phyloP scores from a whole-genome alignment of 1,140 invertebrate genomes.

The Heliconius himera region DNA sequence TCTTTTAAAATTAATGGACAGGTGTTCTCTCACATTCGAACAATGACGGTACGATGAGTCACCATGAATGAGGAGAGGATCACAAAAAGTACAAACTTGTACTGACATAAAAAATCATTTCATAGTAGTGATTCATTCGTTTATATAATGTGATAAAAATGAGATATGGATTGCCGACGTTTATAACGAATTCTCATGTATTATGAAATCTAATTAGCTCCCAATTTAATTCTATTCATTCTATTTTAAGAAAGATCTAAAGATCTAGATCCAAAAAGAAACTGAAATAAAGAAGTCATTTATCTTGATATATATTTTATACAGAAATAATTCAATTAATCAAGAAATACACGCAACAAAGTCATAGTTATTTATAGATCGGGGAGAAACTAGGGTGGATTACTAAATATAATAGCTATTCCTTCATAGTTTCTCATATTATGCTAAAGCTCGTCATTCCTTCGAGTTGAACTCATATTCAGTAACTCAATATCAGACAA shows the following conservation, averaged over 20 bases:
- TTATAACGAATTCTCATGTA: too few relatives aligned
- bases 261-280: too few relatives aligned
- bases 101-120: background rate
- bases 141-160: background rate
- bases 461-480: slow-evolving; percentile 18
- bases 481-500: slow-evolving; percentile 43
- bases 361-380: too few relatives aligned
- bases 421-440: background rate
- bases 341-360: too few relatives aligned
- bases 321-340: too few relatives aligned
- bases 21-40: slow-evolving; percentile 36
- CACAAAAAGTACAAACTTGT: background rate
- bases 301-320: too few relatives aligned
- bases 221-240: too few relatives aligned
- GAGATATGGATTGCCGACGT: too few relatives aligned
- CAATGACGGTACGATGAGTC: slow-evolving; percentile 38
- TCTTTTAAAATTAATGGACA: slow-evolving; percentile 40
- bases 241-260: too few relatives aligned
- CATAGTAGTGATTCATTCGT: background rate
- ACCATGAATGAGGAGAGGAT: slow-evolving; percentile 13
- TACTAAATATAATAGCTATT: background rate
- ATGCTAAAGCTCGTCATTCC: background rate
- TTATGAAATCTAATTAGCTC: too few relatives aligned
- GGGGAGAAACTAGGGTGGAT: background rate
- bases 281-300: too few relatives aligned